Evolutionary conservation across 2,113 vertebrate species (phyloP).

Genomic region (Hystrix brachyura): DNA sequence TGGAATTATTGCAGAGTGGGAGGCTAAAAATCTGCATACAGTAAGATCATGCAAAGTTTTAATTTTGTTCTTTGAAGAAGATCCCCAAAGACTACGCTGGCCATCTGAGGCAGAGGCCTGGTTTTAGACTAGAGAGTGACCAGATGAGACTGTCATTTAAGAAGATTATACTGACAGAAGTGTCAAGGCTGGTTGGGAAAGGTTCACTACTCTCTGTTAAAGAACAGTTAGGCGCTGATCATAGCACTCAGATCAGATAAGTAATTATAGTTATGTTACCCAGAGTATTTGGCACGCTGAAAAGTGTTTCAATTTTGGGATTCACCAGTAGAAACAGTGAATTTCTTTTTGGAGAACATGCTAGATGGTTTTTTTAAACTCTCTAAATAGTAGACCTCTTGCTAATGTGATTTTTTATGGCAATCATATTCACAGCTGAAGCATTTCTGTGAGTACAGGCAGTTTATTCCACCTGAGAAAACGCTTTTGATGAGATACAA

Average conservation of each 20-base stretch:
- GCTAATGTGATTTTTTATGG: conserved; percentile 56
- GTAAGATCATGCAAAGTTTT: not conserved
- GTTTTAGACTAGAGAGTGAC: not conserved
- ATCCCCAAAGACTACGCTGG: not conserved
- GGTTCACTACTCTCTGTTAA: not conserved
- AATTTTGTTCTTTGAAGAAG: not conserved
- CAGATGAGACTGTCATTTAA: not conserved
- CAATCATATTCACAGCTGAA: conserved; percentile 69
- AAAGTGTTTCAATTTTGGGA: conserved; percentile 67
- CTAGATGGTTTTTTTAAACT: conserved; percentile 58
- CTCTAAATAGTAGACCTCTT: conserved; percentile 61
- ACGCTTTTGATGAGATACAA: conserved; percentile 78
- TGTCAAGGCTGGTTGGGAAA: not conserved
- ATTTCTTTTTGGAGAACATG: conserved; percentile 59
- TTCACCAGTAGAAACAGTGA: not conserved
- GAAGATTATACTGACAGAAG: not conserved
- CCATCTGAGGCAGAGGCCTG: not conserved
- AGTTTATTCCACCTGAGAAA: conserved; percentile 79
- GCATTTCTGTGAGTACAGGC: conserved; percentile 60
- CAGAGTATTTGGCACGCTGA: conserved; percentile 32
- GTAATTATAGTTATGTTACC: conserved; percentile 48
- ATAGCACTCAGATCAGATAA: not conserved
- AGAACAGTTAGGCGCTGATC: conserved; percentile 34
- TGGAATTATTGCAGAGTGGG: not conserved
- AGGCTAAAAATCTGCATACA: not conserved